Percentiles rank a stretch among this genome's conserved stretches.
Evolutionary conservation across 2,113 vertebrate species (phyloP).

Genomic region (Cnemophilus loriae): DNA sequence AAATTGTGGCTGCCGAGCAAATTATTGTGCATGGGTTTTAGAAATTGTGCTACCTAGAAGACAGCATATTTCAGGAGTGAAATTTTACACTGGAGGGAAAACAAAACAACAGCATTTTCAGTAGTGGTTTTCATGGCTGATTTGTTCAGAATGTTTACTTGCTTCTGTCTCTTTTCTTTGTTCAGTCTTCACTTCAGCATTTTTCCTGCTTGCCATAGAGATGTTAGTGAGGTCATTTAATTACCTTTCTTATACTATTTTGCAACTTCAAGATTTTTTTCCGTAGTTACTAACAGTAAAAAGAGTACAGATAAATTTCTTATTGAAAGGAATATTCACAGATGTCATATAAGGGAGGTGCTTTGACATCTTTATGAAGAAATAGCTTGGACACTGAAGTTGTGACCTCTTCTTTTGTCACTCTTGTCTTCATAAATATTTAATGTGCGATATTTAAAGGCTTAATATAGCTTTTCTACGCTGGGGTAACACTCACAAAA

Average conservation of each 20-base stretch:
- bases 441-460: not conserved
- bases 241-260: not conserved
- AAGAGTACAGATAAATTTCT: not conserved
- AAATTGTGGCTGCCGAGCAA: slow-evolving; percentile 30
- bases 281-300: not conserved
- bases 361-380: not conserved
- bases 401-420: not conserved
- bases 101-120: not conserved
- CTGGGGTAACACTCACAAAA: not conserved
- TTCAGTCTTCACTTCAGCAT: not conserved
- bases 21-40: slow-evolving; percentile 1
- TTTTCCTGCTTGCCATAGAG: not conserved
- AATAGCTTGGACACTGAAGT: not conserved
- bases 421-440: not conserved
- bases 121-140: not conserved
- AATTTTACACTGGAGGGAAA: not conserved
- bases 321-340: not conserved
- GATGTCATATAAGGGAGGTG: not conserved
- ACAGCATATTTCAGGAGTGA: not conserved
- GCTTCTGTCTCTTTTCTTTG: not conserved
- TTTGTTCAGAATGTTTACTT: not conserved
- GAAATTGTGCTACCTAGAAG: not conserved
- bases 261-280: not conserved
- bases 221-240: not conserved
- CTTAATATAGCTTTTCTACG: not conserved